Base-by-base conservation (phyloP, 2,797 vertebrate species). In the Gymnodraco acuticeps region DNA sequence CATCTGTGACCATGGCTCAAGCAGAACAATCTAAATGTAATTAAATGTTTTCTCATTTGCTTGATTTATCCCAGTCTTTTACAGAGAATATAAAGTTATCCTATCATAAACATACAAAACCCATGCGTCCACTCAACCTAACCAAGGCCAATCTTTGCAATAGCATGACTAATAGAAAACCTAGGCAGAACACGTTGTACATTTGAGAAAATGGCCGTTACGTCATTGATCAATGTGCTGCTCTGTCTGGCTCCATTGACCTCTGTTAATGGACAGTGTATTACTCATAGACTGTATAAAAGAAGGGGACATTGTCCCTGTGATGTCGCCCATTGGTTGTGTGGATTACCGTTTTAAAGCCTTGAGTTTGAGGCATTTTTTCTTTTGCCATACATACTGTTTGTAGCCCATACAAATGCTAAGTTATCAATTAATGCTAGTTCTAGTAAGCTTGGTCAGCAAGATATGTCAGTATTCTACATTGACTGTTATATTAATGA, bases 231-330 rank as follows among this genome's bases (percentile, higher is more conserved):
- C 54, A 69, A 33, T 55, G 61, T 20, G 38, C 55, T 4, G 15
- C 17, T 54, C 48, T 16, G 78, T 73, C 45, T 54, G 70, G 60
- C 27, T 52, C 15, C 69, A 5, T 7, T 74, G 67, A 81, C 70
- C 79, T 67, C 69, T 19, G 43, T 10, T 70, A 83, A 81, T 77
- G 68, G 75, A 71, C 14, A 8, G n/a, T 17, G 20, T 54, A 64
- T 53, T 38, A 3, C 46, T 23, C 7, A 38, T 38, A 38, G 33
- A 9, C 33, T 38, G 33, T 38, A 38, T 38, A 38, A 38, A 38
- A 38, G 27, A 27, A 27, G 33, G 6, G 33, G 33, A 38, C 33
- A 38, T 38, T 7, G 33, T 38, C 33, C 33, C 33, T 38, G 33
- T 9, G 33, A 38, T 38, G 33, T 38, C 33, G 8, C 33, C 6